Conservation (phyloP, 2,888 invertebrate genomes). For the Fragum whitleyi region DNA sequence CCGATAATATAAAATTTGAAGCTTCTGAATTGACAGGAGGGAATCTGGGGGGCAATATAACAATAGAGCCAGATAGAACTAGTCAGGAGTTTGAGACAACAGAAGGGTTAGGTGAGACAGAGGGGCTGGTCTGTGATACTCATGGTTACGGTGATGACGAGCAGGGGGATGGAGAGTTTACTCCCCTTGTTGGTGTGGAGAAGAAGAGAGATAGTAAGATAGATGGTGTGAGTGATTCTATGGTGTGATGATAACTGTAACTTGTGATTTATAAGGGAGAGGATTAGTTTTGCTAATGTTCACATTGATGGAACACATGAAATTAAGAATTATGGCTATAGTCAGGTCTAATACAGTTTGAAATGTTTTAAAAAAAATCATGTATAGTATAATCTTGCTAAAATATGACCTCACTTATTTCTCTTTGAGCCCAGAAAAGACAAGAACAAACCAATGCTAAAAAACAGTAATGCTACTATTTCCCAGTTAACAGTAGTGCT, state of each 20-base stretch:
- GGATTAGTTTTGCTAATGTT: no score
- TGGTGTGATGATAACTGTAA: no score
- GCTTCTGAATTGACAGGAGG: constrained; percentile 24
- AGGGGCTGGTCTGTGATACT: constrained; percentile 38
- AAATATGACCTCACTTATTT: no score
- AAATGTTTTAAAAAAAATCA: no score
- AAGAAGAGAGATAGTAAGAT: constrained; percentile 14
- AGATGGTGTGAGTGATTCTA: constrained; percentile 2
- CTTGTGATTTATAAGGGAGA: neutral
- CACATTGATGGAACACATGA: no score
- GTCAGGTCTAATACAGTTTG: no score
- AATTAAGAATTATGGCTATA: no score
- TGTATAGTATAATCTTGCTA: no score
- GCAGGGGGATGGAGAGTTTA: constrained; percentile 56
- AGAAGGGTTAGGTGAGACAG: neutral
- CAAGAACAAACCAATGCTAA: no score
- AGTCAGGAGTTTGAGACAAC: constrained; percentile 28
- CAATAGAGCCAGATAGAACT: constrained; percentile 50
- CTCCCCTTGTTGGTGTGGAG: constrained; percentile 44
- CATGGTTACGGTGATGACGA: constrained; percentile 40
- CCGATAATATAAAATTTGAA: constrained; percentile 3
- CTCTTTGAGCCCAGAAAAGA: no score
- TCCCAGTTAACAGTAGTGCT: no score
- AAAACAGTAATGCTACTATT: no score
- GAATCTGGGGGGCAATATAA: constrained; percentile 13